Evolutionary conservation across 2,113 vertebrate species (phyloP).

Genomic region (Tiliqua scincoides): DNA sequence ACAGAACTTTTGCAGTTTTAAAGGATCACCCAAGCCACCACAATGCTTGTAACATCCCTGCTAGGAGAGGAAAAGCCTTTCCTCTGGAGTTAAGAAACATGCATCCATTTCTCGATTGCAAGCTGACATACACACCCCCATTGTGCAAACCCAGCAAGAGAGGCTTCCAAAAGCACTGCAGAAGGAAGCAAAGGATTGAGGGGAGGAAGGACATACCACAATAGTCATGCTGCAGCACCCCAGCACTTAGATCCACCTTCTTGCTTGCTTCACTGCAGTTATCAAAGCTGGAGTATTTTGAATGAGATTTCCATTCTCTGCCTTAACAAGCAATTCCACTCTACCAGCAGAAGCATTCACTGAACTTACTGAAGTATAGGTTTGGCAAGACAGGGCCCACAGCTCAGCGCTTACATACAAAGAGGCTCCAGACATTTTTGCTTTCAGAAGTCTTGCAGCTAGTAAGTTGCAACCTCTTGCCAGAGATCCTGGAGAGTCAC

Average conservation of each 20-base stretch:
- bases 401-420: neutral
- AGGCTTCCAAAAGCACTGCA: neutral
- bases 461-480: neutral
- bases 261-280: neutral
- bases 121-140: neutral
- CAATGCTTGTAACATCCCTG: neutral
- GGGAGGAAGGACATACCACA: neutral
- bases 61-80: neutral
- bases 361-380: neutral
- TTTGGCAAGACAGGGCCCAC: neutral
- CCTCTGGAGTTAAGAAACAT: neutral
- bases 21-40: neutral
- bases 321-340: neutral
- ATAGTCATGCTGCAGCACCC: neutral
- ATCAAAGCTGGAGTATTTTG: neutral
- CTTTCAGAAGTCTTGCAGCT: neutral
- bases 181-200: neutral
- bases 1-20: neutral
- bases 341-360: neutral
- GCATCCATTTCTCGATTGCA: neutral
- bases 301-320: neutral
- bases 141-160: neutral
- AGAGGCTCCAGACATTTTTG: neutral
- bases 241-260: constrained; percentile 9
- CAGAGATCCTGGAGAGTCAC: neutral